phyloP scores from a whole-genome alignment of 2,888 invertebrate species.

The Drosophila hamatofila region DNA sequence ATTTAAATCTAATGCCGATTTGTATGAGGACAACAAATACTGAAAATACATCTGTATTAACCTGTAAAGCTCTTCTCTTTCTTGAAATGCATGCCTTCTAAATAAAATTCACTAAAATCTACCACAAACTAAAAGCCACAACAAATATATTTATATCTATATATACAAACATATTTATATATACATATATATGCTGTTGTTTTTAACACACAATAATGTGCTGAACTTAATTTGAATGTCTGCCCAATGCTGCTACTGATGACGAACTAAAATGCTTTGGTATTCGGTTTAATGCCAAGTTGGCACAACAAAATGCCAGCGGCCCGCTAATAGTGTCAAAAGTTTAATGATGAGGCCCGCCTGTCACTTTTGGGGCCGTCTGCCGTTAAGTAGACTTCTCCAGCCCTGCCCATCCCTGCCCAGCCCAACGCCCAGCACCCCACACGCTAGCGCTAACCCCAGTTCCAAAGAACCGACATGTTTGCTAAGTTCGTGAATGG shows the following conservation, averaged over 20 bases:
- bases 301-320: slow-evolving; percentile 47
- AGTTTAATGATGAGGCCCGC: slow-evolving; percentile 76
- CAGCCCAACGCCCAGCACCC: background rate
- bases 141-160: background rate
- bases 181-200: background rate
- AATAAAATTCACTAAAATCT: slow-evolving; percentile 1
- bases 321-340: slow-evolving; percentile 81
- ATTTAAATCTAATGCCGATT: background rate
- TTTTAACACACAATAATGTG: slow-evolving; percentile 45
- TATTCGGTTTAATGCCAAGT: slow-evolving; percentile 30
- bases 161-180: background rate
- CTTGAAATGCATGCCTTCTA: background rate
- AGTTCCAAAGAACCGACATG: slow-evolving; percentile 17
- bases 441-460: slow-evolving; percentile 6
- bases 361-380: slow-evolving; percentile 67
- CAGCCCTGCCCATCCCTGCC: background rate
- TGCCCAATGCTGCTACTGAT: slow-evolving; percentile 32
- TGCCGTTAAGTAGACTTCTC: slow-evolving; percentile 65
- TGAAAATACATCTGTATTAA: background rate
- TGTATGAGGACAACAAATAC: background rate
- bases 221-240: slow-evolving; percentile 71
- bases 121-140: slow-evolving; percentile 9
- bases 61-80: background rate
- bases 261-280: slow-evolving; percentile 39
- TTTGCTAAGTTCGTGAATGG: slow-evolving; percentile 54